These are phyloP conservation scores for Apostichopus californicus DNA, from an alignment of 35 echinoderm and acorn worm genomes.

Conservation along the genomic window DNA sequence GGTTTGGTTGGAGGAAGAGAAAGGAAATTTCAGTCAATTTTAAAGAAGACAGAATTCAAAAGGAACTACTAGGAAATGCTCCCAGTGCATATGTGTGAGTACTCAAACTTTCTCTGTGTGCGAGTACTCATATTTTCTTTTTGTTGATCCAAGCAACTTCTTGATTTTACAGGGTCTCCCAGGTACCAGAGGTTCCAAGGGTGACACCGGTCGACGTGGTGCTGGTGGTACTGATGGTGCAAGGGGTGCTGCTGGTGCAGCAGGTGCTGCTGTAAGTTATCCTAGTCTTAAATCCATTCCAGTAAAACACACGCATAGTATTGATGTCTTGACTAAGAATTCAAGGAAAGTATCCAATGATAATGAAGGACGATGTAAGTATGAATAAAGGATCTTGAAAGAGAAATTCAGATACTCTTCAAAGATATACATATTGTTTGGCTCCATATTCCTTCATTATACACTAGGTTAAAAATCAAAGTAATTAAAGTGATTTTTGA, in stretches of 20 bases:
- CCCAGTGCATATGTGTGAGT: neutral
- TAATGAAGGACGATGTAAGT: too few relatives aligned
- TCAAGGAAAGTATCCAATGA: too few relatives aligned
- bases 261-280: constrained; percentile 2
- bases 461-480: too few relatives aligned
- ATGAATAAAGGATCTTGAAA: too few relatives aligned
- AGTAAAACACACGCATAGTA: too few relatives aligned
- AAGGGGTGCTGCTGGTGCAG: constrained; percentile 8
- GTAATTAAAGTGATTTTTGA: too few relatives aligned
- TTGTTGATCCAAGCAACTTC: neutral
- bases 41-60: neutral
- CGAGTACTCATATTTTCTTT: neutral
- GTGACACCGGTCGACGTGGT: neutral
- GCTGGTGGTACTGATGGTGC: constrained; percentile 17
- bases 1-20: too few relatives aligned
- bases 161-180: neutral
- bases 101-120: neutral
- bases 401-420: too few relatives aligned
- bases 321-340: too few relatives aligned
- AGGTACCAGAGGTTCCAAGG: neutral
- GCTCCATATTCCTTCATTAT: too few relatives aligned
- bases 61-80: neutral
- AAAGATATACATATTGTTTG: too few relatives aligned
- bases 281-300: neutral
- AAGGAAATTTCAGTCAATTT: too few relatives aligned